Conservation (phyloP, 2,113 vertebrate species). For the Semnornis frantzii region DNA sequence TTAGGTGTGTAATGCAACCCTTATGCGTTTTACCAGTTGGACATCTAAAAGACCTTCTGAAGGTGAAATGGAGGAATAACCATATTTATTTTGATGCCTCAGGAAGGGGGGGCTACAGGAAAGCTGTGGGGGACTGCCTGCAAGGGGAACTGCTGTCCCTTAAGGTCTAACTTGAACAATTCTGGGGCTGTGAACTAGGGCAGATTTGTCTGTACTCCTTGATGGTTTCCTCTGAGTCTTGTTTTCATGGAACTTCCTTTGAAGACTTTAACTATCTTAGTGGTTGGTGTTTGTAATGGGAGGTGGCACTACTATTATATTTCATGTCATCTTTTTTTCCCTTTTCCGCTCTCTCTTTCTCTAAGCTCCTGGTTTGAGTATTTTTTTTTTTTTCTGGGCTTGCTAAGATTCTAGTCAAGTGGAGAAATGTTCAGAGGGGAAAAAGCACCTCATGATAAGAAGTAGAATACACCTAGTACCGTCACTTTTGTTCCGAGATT, state of each 20-base stretch:
- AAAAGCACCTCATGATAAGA: neutral
- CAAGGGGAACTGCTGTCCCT: fast-evolving
- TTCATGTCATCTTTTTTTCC: too few species aligned
- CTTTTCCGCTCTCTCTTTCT: neutral
- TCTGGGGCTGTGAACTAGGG: neutral
- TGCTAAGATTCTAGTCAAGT: neutral
- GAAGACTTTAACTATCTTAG: neutral
- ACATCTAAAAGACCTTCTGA: neutral
- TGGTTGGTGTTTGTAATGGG: neutral
- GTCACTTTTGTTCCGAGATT: neutral
- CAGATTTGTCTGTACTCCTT: neutral
- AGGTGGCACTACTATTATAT: neutral
- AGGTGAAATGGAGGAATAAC: neutral
- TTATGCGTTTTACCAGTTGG: neutral
- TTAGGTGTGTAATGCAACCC: neutral
- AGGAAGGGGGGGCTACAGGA: neutral
- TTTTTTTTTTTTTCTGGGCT: neutral
- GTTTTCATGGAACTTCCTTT: neutral
- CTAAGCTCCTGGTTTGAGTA: neutral
- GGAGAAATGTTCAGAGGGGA: neutral
- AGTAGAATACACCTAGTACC: neutral
- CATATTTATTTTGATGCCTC: neutral
- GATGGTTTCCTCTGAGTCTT: neutral
- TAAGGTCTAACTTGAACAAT: neutral
- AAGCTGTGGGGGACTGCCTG: too few species aligned